phyloP scores from a whole-genome alignment of 2,888 invertebrate genomes.

The Protophormia terraenovae region DNA sequence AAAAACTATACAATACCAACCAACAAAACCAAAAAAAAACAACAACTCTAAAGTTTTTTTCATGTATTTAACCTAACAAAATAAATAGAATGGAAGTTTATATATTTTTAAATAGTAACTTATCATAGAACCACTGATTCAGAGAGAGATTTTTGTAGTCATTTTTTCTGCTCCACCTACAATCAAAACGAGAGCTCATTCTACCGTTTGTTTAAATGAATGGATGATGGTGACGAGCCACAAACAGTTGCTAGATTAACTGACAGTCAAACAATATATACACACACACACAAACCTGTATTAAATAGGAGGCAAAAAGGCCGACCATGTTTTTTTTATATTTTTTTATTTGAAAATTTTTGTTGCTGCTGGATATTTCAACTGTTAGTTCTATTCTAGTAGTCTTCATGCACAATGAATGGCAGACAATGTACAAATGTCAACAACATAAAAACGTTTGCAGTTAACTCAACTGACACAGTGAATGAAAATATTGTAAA shows the following conservation, averaged over 20 bases:
- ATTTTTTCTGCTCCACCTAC: conserved; percentile 53
- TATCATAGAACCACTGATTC: conserved; percentile 62
- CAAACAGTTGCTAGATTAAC: conserved; percentile 67
- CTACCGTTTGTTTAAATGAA: conserved; percentile 57
- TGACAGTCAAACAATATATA: conserved; percentile 66
- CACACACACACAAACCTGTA: not conserved
- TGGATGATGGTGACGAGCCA: conserved; percentile 65
- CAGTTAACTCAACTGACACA: conserved; percentile 69
- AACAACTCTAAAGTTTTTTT: no score
- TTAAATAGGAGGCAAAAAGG: conserved; percentile 48
- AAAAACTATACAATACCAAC: no score
- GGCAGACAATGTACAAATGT: conserved; percentile 77
- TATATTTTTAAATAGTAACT: conserved; percentile 66
- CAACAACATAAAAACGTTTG: conserved; percentile 71
- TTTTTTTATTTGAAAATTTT: conserved; percentile 41
- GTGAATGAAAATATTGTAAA: conserved; percentile 65
- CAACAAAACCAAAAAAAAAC: conserved; percentile 29
- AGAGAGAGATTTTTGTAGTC: conserved; percentile 32
- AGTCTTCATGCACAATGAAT: conserved; percentile 72
- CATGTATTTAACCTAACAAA: no score
- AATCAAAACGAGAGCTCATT: conserved; percentile 44
- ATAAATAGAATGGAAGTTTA: conserved; percentile 40
- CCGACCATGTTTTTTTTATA: conserved; percentile 45
- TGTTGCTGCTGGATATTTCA: conserved; percentile 54
- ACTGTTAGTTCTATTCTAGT: conserved; percentile 55